Evolutionary conservation across 2,888 invertebrate genomes (phyloP), one percentile per base, ranked within the genome.

Genomic region (Plemyria rubiginata): DNA sequence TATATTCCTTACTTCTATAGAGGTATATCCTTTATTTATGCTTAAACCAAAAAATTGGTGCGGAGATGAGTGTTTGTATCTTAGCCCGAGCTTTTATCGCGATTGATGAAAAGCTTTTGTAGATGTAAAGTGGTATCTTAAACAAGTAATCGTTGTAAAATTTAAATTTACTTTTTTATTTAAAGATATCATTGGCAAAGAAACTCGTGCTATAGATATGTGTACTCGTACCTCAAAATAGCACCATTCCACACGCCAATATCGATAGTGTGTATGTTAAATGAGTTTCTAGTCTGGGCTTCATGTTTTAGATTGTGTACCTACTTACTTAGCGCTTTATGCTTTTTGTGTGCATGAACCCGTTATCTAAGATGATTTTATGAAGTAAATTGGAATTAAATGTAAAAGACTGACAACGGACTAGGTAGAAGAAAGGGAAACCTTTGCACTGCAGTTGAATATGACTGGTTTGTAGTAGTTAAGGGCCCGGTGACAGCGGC

Each of bases 311-410:
- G 48, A 28, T 49, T 49, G 48, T 48, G 28, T 48, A n/a, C n/a
- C n/a, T n/a, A n/a, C n/a, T 11, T 7, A 45, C 2, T 9, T 29
- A 49, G 13, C 29, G 49, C 49, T 49, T 49, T 13, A 49, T 13
- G 49, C 49, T 49, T 49, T 49, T 49, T 32, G 32, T 49, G 49
- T 49, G 49, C 32, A 32, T 49, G 49, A 32, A 11, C 9, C 36
- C 11, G 11, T 38, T 11, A 38, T 7, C 11, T 11, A 38, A 0
- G 36, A 38, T 11, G 8, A 11, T 11, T 38, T 38, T 38, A 38
- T 38, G 11, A 11, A 38, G 3, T 0, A 9, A 38, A 38, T 3
- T 38, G 36, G 11, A 38, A 3, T 9, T 32, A 32, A 38, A 36
- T 36, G 6, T 38, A 0, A 11, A 8, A 38, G 8, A 5, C 6